Conservation (phyloP, 2,888 invertebrate genomes). For the Pandemis corylana region DNA sequence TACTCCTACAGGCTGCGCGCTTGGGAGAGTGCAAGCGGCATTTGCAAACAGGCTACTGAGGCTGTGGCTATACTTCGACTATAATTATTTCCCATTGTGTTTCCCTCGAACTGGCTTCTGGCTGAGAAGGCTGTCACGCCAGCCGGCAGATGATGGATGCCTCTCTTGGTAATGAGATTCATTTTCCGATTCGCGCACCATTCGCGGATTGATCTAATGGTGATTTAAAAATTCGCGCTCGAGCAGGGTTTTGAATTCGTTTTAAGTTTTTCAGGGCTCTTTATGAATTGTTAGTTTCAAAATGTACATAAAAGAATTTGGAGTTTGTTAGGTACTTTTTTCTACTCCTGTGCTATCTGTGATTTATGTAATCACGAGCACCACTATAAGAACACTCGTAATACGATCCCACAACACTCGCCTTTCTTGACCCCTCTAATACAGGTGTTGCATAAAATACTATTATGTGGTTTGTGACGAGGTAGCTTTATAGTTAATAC, state of each 20-base stretch:
- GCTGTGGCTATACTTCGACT: not conserved
- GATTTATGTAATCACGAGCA: too few relatives aligned
- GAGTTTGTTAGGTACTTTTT: too few relatives aligned
- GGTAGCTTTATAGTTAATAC: too few relatives aligned
- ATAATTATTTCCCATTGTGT: constrained; percentile 4
- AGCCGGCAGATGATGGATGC: constrained; percentile 15
- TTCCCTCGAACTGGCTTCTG: not conserved
- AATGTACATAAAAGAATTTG: too few relatives aligned
- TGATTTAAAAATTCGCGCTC: not conserved
- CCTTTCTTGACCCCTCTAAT: too few relatives aligned
- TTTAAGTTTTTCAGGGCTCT: not conserved
- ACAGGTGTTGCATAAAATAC: too few relatives aligned
- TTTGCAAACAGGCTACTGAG: not conserved
- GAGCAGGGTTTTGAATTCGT: not conserved
- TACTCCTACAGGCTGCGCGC: not conserved
- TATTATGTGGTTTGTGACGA: too few relatives aligned
- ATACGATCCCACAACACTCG: too few relatives aligned
- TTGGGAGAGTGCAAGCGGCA: not conserved
- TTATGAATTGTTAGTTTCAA: not conserved
- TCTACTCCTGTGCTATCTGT: too few relatives aligned
- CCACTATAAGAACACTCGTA: too few relatives aligned
- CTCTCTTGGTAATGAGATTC: constrained; percentile 14
- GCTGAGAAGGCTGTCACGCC: not conserved
- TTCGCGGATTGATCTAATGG: constrained; percentile 7
- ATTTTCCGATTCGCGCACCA: constrained; percentile 3